Evolutionary conservation across 2,797 vertebrate genomes (phyloP), one percentile per base, ranked within the genome.

Genomic region (Sebastes aleutianus): DNA sequence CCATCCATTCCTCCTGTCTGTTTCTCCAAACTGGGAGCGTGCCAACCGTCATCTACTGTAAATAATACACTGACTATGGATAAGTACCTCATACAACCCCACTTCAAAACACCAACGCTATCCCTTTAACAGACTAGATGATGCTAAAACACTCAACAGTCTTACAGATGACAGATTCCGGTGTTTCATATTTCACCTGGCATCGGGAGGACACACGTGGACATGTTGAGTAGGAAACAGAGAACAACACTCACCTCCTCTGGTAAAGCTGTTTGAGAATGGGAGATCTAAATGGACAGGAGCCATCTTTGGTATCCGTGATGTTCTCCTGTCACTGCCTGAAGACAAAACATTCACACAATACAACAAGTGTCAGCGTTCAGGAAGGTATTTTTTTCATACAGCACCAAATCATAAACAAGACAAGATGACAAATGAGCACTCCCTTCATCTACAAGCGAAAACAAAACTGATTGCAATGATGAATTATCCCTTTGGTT

Each of bases 231-330:
- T 2, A 76, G 63, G 18, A 82, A 86, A 83, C 24, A 62, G 32
- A 64, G 10, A 9, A 59, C 78, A 54, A 64, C 76, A 84, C 97
- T 97, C 95, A 99, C 98, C 98, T 97, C 98, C 98, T 97, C 95
- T 96, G 89, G 97, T 91, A 95, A 99, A 99, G 96, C 97, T 99
- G 96, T 95, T 99, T 93, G 98, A 96, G 89, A 99, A 97, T 82
- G 97, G 97, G 94, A 97, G 95, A 94, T 99, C 97, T 96, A 99
- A 96, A 93, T 98, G 96, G 95, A 97, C 97, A 86, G 98, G 97
- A 91, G 97, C 93, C 97, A 99, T 97, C 97, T 99, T 98, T 91
- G 97, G 95, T 89, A 98, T 96, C 96, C 97, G 97, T 88, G 97
- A 97, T 58, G 96, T 96, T 91, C 96, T 97, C 91, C 95, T 97